phyloP scores from a whole-genome alignment of 2,888 invertebrate genomes.

The Agrilus mali region DNA sequence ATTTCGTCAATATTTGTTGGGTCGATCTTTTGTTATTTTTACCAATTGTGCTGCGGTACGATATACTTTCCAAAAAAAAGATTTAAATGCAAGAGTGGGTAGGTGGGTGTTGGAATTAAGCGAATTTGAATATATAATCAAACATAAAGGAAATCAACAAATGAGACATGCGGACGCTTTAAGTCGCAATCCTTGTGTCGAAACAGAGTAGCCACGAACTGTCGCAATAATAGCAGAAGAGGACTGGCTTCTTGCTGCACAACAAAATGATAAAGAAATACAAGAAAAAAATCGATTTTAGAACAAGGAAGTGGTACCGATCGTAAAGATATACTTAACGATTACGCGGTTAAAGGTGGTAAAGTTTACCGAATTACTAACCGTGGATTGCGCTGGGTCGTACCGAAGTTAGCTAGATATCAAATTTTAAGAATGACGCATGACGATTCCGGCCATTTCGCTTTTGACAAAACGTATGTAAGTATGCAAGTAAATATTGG shows the following conservation, averaged over 20 bases:
- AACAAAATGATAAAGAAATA: not conserved
- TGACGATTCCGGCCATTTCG: slow-evolving; percentile 21
- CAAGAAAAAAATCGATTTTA: not conserved
- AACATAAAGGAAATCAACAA: not conserved
- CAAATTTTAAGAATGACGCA: slow-evolving; percentile 19
- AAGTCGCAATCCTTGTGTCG: not conserved
- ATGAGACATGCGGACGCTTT: not conserved
- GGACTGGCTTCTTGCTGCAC: not conserved
- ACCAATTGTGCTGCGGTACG: not conserved
- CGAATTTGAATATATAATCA: not conserved
- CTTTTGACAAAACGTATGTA: slow-evolving; percentile 12
- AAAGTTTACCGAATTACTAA: not conserved
- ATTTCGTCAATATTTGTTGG: too few relatives aligned
- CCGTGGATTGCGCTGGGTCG: slow-evolving; percentile 8
- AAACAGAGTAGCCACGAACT: too few relatives aligned
- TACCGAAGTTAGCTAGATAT: slow-evolving; percentile 16
- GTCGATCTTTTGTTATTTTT: too few relatives aligned
- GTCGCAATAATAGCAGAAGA: not conserved
- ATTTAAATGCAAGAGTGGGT: too few relatives aligned
- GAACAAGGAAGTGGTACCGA: not conserved
- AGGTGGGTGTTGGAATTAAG: too few relatives aligned
- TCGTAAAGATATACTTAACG: not conserved
- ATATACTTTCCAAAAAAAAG: not conserved
- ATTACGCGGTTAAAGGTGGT: not conserved
- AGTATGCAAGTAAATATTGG: slow-evolving; percentile 18